Conservation (phyloP, 2,797 vertebrate genomes). For the Tokudaia tokunoshimensis region DNA sequence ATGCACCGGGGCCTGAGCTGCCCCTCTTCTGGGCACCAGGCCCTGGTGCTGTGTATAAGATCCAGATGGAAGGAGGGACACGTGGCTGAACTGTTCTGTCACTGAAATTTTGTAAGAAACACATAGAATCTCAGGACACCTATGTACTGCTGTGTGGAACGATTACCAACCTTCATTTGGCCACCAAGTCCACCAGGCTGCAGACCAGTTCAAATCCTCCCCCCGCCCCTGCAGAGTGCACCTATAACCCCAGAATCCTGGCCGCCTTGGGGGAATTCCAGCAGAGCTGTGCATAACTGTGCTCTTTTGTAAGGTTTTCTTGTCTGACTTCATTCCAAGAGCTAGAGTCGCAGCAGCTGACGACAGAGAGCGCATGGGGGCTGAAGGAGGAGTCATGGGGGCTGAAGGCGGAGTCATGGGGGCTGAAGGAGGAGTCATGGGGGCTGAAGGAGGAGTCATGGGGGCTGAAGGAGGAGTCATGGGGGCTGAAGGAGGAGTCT, state of each 20-base stretch:
- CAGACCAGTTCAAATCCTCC: not conserved
- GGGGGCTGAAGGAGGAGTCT: not conserved
- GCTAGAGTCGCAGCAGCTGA: not conserved
- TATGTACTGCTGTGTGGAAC: not conserved
- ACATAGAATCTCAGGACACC: not conserved
- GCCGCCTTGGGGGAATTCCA: not conserved
- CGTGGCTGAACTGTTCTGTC: not conserved
- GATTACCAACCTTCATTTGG: not conserved
- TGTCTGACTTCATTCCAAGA: constrained; percentile 12
- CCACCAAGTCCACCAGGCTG: not conserved
- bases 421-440: no score
- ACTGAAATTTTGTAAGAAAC: not conserved
- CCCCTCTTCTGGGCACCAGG: not conserved
- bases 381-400: no score
- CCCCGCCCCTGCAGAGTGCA: not conserved
- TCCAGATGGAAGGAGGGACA: not conserved
- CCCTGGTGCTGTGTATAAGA: not conserved
- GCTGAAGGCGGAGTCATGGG: not conserved
- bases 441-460: not conserved
- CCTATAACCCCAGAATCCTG: not conserved
- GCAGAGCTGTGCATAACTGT: not conserved
- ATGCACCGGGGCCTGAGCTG: not conserved
- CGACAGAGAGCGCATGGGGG: no score
- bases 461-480: no score
- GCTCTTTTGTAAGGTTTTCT: not conserved